These are phyloP conservation scores for Temnopleurus reevesii DNA, from an alignment of 53 echinoderm and acorn worm species.

Conservation along the genomic window DNA sequence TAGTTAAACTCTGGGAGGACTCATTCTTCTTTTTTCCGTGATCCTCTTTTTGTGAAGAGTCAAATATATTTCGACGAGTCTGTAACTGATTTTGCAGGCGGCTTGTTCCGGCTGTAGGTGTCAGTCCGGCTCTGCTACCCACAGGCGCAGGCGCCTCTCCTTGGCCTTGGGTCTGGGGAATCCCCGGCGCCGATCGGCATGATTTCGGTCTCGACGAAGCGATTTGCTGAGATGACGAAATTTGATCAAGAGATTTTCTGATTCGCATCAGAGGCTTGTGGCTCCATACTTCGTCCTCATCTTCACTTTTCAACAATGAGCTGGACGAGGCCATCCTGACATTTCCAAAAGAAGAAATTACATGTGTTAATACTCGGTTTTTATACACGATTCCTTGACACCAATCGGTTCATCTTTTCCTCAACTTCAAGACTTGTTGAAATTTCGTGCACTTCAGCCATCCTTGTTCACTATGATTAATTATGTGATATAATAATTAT, in stretches of 20 bases:
- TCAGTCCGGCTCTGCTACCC: no score
- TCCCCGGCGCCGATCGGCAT: not conserved
- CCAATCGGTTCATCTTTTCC: no score
- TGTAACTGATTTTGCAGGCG: not conserved
- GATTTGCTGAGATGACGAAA: not conserved
- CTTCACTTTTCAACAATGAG: not conserved
- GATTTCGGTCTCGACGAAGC: not conserved
- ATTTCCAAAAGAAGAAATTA: no score
- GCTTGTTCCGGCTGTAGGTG: not conserved
- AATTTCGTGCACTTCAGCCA: no score
- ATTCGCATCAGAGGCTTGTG: constrained; percentile 33
- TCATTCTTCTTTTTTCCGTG: no score
- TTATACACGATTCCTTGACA: no score
- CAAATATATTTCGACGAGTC: constrained; percentile 6
- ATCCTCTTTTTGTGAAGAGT: not conserved
- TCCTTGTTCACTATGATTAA: no score
- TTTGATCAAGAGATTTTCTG: not conserved
- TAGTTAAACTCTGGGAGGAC: no score
- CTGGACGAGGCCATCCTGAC: not conserved
- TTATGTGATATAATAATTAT: no score
- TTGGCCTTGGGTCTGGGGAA: not conserved
- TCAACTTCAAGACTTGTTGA: no score
- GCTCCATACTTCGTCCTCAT: constrained; percentile 10
- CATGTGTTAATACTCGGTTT: no score
- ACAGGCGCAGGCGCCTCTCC: not conserved